Evolutionary conservation across 2,888 invertebrate genomes (phyloP).

Genomic region (Brachyptera putata): DNA sequence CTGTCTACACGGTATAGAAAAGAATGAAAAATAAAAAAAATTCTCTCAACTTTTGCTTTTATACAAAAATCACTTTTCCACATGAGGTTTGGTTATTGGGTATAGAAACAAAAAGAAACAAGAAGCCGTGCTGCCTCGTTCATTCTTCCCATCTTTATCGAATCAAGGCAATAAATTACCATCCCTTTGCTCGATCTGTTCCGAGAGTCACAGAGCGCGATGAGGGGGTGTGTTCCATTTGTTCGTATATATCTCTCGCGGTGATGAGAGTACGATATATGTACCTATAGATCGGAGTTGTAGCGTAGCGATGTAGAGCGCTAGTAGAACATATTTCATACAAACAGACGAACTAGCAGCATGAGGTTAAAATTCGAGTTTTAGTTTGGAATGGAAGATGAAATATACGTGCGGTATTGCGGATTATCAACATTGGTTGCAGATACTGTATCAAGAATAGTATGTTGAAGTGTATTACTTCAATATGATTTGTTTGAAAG

Average conservation of each 20-base stretch:
- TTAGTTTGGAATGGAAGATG: no score
- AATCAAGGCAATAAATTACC: constrained; percentile 16
- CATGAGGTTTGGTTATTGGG: neutral
- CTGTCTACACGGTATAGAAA: constrained; percentile 7
- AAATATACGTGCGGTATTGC: no score
- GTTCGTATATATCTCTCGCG: neutral
- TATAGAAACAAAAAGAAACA: neutral
- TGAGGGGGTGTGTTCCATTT: neutral
- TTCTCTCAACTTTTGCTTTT: constrained; percentile 3
- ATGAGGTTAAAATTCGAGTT: neutral
- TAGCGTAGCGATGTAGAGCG: neutral
- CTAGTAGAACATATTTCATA: neutral
- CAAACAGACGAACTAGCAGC: neutral
- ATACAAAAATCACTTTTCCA: constrained; percentile 16
- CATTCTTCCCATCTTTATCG: constrained; percentile 16
- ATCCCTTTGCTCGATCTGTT: no score
- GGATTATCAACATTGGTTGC: no score
- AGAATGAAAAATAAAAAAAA: constrained; percentile 4
- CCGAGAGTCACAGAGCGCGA: neutral
- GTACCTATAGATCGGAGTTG: no score
- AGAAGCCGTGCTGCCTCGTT: constrained; percentile 1
- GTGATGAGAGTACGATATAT: no score
- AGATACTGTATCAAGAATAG: no score
- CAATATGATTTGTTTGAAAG: no score
- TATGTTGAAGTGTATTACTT: no score